A percentile compares a stretch with the other conserved stretches of the same genome.
phyloP scores from a whole-genome alignment of 2,888 invertebrate species.

The Drepana falcataria region DNA sequence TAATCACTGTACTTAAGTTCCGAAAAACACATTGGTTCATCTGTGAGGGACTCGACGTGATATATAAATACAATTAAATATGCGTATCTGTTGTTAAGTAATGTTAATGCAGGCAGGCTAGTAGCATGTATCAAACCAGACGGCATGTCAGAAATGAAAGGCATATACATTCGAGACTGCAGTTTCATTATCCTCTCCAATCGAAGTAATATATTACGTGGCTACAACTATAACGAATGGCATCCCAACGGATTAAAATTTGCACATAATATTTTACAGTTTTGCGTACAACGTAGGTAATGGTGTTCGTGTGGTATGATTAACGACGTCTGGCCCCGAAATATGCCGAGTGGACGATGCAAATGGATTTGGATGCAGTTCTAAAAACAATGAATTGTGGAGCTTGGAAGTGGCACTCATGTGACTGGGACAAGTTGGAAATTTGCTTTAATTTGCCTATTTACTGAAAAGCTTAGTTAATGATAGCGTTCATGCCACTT shows the following conservation, averaged over 20 bases:
- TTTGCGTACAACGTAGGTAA: slow-evolving; percentile 37
- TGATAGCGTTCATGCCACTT: too few relatives aligned
- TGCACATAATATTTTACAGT: slow-evolving; percentile 50
- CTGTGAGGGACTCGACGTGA: too few relatives aligned
- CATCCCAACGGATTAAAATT: slow-evolving; percentile 29
- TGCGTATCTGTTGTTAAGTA: too few relatives aligned
- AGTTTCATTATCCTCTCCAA: not conserved
- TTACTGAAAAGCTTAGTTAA: too few relatives aligned
- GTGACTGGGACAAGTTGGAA: not conserved
- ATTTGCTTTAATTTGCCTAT: too few relatives aligned
- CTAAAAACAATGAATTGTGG: slow-evolving; percentile 15
- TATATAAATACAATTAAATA: too few relatives aligned
- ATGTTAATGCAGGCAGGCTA: too few relatives aligned
- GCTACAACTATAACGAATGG: slow-evolving; percentile 13
- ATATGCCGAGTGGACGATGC: slow-evolving; percentile 52
- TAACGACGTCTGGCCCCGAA: slow-evolving; percentile 52
- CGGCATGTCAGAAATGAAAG: too few relatives aligned
- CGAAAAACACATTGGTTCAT: too few relatives aligned
- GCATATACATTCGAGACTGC: not conserved
- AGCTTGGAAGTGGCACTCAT: slow-evolving; percentile 7
- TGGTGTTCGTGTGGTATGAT: slow-evolving; percentile 37
- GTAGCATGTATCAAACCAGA: too few relatives aligned
- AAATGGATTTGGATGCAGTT: slow-evolving; percentile 48
- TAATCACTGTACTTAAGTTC: too few relatives aligned
- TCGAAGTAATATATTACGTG: not conserved